A percentile compares a stretch with the other conserved stretches of the same genome.
phyloP scores from a whole-genome alignment of 2,113 vertebrate genomes.

The Myiozetetes cayanensis region DNA sequence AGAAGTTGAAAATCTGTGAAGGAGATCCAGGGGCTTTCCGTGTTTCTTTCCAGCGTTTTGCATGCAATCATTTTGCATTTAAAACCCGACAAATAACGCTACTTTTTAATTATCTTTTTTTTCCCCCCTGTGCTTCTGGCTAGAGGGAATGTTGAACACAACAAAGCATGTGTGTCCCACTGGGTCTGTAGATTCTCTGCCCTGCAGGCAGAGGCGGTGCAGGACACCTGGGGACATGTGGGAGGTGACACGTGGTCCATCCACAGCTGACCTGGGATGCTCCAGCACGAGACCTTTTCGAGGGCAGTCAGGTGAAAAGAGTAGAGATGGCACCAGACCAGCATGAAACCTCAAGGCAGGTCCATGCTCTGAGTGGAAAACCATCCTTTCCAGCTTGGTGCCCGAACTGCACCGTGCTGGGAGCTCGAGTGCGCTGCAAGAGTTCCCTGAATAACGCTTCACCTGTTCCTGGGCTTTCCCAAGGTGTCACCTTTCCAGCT shows the following conservation, averaged over 20 bases:
- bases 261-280: accelerated
- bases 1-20: not conserved
- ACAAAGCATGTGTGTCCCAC: accelerated
- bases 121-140: not conserved
- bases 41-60: not conserved
- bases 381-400: not conserved
- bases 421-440: not conserved
- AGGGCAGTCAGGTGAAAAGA: not conserved
- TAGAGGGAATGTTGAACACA: not conserved
- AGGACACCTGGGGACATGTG: accelerated
- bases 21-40: not conserved
- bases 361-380: not conserved
- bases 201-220: not conserved
- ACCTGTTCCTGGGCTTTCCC: not conserved
- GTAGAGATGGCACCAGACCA: not conserved
- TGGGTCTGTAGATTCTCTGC: not conserved
- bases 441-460: not conserved
- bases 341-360: not conserved
- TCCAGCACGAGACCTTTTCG: not conserved
- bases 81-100: not conserved
- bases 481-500: not conserved
- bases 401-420: not conserved
- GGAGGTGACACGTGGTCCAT: not conserved
- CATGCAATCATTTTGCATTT: not conserved
- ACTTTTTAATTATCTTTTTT: not conserved